Evolutionary conservation across 2,797 vertebrate species (phyloP).

Genomic region (Ctenochaetus hawaiiensis): DNA sequence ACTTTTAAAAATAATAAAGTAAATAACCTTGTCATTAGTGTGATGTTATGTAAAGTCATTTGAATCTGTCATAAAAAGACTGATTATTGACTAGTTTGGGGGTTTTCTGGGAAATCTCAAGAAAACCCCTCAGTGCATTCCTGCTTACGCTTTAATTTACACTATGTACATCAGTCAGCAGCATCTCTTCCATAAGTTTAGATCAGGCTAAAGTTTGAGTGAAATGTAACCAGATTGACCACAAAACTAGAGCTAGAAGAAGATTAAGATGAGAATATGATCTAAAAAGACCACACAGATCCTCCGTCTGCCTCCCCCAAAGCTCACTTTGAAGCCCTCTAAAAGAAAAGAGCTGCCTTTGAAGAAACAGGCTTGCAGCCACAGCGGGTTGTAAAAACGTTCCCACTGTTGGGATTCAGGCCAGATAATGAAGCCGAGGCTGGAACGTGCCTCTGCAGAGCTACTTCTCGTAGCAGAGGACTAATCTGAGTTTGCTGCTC

Average conservation of each 20-base stretch:
- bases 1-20: not conserved
- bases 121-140: not conserved
- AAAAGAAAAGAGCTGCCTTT: conserved; percentile 63
- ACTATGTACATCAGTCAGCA: not conserved
- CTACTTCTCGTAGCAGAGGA: conserved; percentile 63
- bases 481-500: conserved; percentile 63
- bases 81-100: too few relatives aligned
- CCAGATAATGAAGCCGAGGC: conserved; percentile 59
- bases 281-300: conserved; percentile 63
- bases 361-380: conserved; percentile 67
- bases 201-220: conserved; percentile 11
- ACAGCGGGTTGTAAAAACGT: conserved; percentile 68
- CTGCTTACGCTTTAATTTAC: not conserved
- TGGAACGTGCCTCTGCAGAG: conserved; percentile 43
- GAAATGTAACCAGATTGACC: conserved; percentile 33
- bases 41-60: not conserved
- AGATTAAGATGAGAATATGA: conserved; percentile 59
- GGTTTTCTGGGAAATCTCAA: not conserved
- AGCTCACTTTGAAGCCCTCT: conserved; percentile 68
- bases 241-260: conserved; percentile 40
- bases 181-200: conserved; percentile 1
- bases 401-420: conserved; percentile 70
- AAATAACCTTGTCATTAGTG: not conserved
- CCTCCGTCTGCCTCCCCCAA: conserved; percentile 55
- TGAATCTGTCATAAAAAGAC: not conserved